These are phyloP conservation scores for Nycteola revayana DNA, from an alignment of 2,888 invertebrate species.

Conservation along the genomic window DNA sequence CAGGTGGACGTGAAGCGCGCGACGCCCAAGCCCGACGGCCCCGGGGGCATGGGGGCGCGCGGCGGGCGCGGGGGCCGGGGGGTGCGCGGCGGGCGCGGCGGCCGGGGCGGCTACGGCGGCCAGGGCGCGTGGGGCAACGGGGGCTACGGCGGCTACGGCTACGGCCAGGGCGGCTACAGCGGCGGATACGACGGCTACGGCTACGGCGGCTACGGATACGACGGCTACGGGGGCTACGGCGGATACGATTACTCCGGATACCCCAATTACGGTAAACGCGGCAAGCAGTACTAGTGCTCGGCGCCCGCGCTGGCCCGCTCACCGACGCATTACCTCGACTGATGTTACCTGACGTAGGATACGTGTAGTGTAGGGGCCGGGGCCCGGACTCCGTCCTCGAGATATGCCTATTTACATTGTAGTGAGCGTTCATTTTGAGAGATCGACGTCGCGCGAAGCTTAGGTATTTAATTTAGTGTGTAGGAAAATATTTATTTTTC, in stretches of 20 bases:
- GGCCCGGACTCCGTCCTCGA: slow-evolving; percentile 74
- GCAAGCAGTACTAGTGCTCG: slow-evolving; percentile 75
- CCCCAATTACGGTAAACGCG: slow-evolving; percentile 90
- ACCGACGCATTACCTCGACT: slow-evolving; percentile 81
- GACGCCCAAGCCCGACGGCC: slow-evolving; percentile 92
- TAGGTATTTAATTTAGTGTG: slow-evolving; percentile 79
- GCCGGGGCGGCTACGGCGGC: slow-evolving; percentile 85
- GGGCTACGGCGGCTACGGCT: slow-evolving; percentile 85
- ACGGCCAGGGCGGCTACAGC: slow-evolving; percentile 87
- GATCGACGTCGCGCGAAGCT: slow-evolving; percentile 77
- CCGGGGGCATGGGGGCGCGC: slow-evolving; percentile 85
- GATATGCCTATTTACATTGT: slow-evolving; percentile 69
- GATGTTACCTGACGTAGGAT: slow-evolving; percentile 79
- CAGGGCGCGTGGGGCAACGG: slow-evolving; percentile 86
- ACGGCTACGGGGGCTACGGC: slow-evolving; percentile 89
- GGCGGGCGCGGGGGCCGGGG: slow-evolving; percentile 85
- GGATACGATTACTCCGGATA: slow-evolving; percentile 91
- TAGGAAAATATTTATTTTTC: slow-evolving; percentile 82
- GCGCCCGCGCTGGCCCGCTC: slow-evolving; percentile 68
- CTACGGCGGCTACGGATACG: slow-evolving; percentile 88
- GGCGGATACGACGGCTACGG: slow-evolving; percentile 89
- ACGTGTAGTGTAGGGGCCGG: slow-evolving; percentile 66
- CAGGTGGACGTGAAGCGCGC: slow-evolving; percentile 97
- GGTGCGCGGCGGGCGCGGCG: slow-evolving; percentile 86
- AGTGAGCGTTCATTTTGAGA: slow-evolving; percentile 64